Evolutionary conservation across 2,888 invertebrate genomes (phyloP), one percentile per base, ranked within the genome.

Genomic region (Temnothorax ravouxi): DNA sequence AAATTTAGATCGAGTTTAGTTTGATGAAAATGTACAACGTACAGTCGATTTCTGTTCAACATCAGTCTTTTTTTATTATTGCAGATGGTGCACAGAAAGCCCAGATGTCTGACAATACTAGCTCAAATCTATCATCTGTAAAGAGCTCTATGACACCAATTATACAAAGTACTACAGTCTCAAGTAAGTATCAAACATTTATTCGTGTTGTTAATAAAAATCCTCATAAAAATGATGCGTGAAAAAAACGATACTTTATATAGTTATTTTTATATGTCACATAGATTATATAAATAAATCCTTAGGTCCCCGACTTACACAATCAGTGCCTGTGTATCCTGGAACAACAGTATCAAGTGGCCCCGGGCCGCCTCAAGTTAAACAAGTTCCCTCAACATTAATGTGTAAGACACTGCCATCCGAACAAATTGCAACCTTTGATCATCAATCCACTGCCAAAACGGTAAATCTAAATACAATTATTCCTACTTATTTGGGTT

Each of bases 361-460:
- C 15, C 93, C 93, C 47, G 93, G 92, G 4, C 93, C 94, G 72
- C 93, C 93, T 59, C 90, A 86, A n/a, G 62, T 88, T 44, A 92
- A 90, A 82, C 83, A 91, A 82, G 74, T 88, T 44, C 74, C 90
- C 59, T 75, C 89, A 62, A 86, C 86, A 15, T 83, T 92, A 84
- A 90, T 91, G 67, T 92, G 89, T 80, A 93, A 93, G 76, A 93
- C 93, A 87, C 85, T 92, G 83, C 86, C 93, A 79, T 62, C 89
- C 5, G 79, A 79, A 71, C 59, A 79, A 61, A 79, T 59, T 59
- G 86, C 91, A 44, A 92, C 90, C 79, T 85, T 93, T 85, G 93
- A 92, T 86, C 89, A 92, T 90, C 91, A 92, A 85, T 82, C 91
- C 83, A 86, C 88, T 88, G 85, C 91, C 75, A 93, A 93, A 90